Evolutionary conservation across 1,140 invertebrate species (phyloP), one percentile per base, ranked within the genome.

Genomic region (Eriosoma lanigerum): DNA sequence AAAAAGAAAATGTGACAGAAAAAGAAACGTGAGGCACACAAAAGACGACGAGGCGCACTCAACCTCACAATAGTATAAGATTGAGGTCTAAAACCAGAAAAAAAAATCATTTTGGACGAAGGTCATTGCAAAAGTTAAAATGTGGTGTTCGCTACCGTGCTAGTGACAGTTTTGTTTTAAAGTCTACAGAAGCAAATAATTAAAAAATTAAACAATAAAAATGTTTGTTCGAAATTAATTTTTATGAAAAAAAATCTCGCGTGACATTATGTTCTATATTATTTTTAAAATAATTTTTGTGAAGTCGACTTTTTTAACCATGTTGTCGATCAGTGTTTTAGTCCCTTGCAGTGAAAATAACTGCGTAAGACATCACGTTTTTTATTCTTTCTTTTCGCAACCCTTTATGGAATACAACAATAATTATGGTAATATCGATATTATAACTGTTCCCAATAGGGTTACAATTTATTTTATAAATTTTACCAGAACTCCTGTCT

Each of bases 381-480:
- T n/a, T n/a, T n/a, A n/a, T n/a, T n/a, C n/a, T n/a, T n/a, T n/a
- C n/a, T n/a, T n/a, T n/a, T n/a, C n/a, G n/a, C n/a, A n/a, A n/a
- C n/a, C n/a, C n/a, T n/a, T n/a, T n/a, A n/a, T n/a, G 32, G 32
- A 4, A 38, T 38, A 38, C 8, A 4, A 38, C 8, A 38, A 38
- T 38, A 38, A 38, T 38, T 4, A 8, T 38, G 32, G 32, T 38
- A 4, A 38, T 38, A 38, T 38, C 8, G 32, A 38, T 38, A 38
- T 38, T 38, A 38, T 38, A 38, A 44, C 50, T 32, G 32, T 46
- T 58, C 4, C 52, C 73, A 58, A 38, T 24, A 29, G 29, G 50
- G 52, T 54, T 58, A 75, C 58, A 32, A 76, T 76, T 76, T 76
- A 76, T 76, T 76, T 52, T 58, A 38, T 58, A 44, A 76, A 76